These are phyloP conservation scores for Drosophila helvetica DNA, from an alignment of 2,888 invertebrate species.

Conservation along the genomic window DNA sequence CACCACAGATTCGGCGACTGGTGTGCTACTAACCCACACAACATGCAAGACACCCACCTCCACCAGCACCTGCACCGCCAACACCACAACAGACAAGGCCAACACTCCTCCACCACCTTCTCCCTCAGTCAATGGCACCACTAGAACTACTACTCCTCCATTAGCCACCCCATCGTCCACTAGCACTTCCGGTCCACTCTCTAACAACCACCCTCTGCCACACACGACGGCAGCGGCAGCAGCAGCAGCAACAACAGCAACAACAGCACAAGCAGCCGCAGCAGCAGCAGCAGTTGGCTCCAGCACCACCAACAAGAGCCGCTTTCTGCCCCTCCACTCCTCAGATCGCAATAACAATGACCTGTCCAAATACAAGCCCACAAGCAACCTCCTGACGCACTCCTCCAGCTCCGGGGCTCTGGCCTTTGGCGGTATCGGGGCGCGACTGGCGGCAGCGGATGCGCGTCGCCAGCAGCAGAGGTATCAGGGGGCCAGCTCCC, in stretches of 20 bases:
- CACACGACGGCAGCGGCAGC: slow-evolving; percentile 51
- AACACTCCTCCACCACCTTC: slow-evolving; percentile 67
- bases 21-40: slow-evolving; percentile 63
- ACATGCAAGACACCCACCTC: slow-evolving; percentile 49
- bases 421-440: slow-evolving; percentile 82
- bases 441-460: slow-evolving; percentile 76
- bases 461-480: slow-evolving; percentile 67
- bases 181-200: slow-evolving; percentile 73
- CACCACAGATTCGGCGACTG: slow-evolving; percentile 50
- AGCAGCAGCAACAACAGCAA: slow-evolving; percentile 72
- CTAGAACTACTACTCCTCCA: slow-evolving; percentile 14
- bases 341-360: slow-evolving; percentile 80
- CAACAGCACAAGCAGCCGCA: slow-evolving; percentile 70
- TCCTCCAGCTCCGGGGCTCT: slow-evolving; percentile 80
- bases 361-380: slow-evolving; percentile 79
- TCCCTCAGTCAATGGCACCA: slow-evolving; percentile 68
- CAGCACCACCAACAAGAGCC: slow-evolving; percentile 76
- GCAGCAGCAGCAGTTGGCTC: slow-evolving; percentile 81
- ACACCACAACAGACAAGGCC: slow-evolving; percentile 57
- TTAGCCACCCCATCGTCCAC: slow-evolving; percentile 44
- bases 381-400: slow-evolving; percentile 74
- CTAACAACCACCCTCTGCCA: slow-evolving; percentile 67
- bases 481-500: slow-evolving; percentile 72
- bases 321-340: slow-evolving; percentile 67
- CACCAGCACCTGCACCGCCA: slow-evolving; percentile 55